These are phyloP conservation scores for Mus caroli DNA, from an alignment of 2,797 vertebrate genomes.

Conservation along the genomic window DNA sequence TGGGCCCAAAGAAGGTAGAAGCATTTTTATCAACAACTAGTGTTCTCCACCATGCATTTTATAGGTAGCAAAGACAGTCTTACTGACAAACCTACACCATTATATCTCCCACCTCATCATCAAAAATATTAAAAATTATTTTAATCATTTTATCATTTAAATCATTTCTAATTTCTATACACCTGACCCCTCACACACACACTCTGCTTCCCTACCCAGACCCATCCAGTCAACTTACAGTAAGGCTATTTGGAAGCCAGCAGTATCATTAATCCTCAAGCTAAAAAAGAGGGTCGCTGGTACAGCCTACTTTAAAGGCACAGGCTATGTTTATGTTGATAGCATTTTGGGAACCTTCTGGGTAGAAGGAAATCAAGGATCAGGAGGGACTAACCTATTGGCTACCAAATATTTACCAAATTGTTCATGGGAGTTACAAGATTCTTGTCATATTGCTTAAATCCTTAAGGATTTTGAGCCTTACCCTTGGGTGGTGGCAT, in stretches of 20 bases:
- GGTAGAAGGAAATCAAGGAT: background rate
- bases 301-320: slow-evolving; percentile 2
- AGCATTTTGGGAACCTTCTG: background rate
- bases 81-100: background rate
- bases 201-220: background rate
- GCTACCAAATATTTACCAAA: background rate
- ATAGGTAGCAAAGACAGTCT: background rate
- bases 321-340: background rate
- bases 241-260: background rate
- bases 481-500: background rate
- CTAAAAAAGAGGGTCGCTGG: background rate
- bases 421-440: background rate
- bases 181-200: too few species aligned
- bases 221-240: background rate
- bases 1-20: background rate
- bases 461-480: background rate
- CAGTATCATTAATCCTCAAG: background rate
- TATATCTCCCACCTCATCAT: background rate
- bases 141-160: too few species aligned
- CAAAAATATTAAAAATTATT: background rate
- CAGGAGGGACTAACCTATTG: background rate
- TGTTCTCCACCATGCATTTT: background rate
- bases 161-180: background rate
- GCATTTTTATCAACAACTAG: background rate
- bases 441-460: background rate